Evolutionary conservation across 1,140 invertebrate genomes (phyloP), one percentile per base, ranked within the genome.

Genomic region (Gonioctena quinquepunctata): DNA sequence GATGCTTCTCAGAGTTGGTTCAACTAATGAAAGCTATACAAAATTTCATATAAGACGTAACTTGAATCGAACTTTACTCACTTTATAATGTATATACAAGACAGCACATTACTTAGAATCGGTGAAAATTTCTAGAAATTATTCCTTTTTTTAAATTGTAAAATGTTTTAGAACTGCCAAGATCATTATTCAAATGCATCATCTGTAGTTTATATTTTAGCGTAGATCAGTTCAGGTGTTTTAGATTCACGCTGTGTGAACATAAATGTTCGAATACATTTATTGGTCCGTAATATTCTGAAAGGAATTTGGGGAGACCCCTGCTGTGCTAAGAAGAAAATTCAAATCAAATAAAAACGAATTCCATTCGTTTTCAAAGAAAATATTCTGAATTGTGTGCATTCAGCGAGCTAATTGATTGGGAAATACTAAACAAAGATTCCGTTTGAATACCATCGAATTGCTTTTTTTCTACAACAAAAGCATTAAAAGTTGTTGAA

Each of bases 311-410:
- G 33, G 8, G 27, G 60, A 26, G 28, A 28, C 60, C 26, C 60
- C 60, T 28, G 28, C 60, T 33, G 27, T 62, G 60, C 26, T 21
- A 11, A 21, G 28, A 62, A 27, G 0, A 19, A 28, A 42, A 25
- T 62, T 62, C 18, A 62, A 27, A 62, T 62, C 16, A 16, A 16
- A 62, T 62, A 25, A 26, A 16, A 42, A 26, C 23, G 27, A 62
- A 42, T 42, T 62, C 21, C 16, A 62, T 62, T 16, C 21, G 16
- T 21, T 28, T 13, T 62, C n/a, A 19, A 23, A 57, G 11, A 3
- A n/a, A 13, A 62, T 42, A 27, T 62, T 42, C 18, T 27, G 13
- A 26, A 42, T 22, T 11, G 22, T 21, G 22, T 57, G 25, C 22
- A 21, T 57, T 62, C 60, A 28, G 11, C 21, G 8, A 26, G 22